A percentile compares a stretch with the other conserved stretches of the same genome.
Evolutionary conservation across 2,888 invertebrate genomes (phyloP).

Genomic region (Diaprepes abbreviatus): DNA sequence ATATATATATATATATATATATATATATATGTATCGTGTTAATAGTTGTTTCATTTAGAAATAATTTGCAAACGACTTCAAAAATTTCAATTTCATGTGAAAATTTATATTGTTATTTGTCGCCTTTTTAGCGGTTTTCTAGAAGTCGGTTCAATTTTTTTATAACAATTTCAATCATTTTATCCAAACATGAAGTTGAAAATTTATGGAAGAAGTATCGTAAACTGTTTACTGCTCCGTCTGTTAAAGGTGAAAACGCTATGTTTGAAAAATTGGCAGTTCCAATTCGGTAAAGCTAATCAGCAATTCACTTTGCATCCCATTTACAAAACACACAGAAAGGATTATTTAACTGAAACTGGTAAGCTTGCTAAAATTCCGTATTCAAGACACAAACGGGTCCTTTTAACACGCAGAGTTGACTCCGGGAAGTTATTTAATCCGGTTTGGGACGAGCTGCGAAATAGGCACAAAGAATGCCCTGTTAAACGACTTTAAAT

Average conservation of each 20-base stretch:
- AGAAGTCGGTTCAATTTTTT: too few relatives aligned
- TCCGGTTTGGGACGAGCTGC: constrained; percentile 39
- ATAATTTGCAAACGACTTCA: too few relatives aligned
- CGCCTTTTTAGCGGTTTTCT: too few relatives aligned
- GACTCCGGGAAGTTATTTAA: constrained; percentile 44
- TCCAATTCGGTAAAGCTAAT: constrained; percentile 23
- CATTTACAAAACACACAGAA: constrained; percentile 43
- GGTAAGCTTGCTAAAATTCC: constrained; percentile 33
- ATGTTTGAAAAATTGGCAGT: constrained; percentile 15
- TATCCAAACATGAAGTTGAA: too few relatives aligned
- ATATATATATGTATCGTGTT: too few relatives aligned
- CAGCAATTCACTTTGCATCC: constrained; percentile 43
- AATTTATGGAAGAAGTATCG: too few relatives aligned
- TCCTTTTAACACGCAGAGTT: constrained; percentile 46
- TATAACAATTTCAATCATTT: too few relatives aligned
- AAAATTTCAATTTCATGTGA: too few relatives aligned
- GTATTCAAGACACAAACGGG: constrained; percentile 44
- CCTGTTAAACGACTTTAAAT: constrained; percentile 36
- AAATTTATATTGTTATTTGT: too few relatives aligned
- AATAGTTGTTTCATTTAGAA: too few relatives aligned
- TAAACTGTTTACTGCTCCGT: too few relatives aligned
- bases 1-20: too few relatives aligned
- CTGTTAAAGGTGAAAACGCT: constrained; percentile 4
- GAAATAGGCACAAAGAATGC: constrained; percentile 40
- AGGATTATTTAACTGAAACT: constrained; percentile 44